Percentiles rank a stretch among this genome's conserved stretches.
Conservation (phyloP, 2,113 vertebrate species). For the Sialia sialis region DNA sequence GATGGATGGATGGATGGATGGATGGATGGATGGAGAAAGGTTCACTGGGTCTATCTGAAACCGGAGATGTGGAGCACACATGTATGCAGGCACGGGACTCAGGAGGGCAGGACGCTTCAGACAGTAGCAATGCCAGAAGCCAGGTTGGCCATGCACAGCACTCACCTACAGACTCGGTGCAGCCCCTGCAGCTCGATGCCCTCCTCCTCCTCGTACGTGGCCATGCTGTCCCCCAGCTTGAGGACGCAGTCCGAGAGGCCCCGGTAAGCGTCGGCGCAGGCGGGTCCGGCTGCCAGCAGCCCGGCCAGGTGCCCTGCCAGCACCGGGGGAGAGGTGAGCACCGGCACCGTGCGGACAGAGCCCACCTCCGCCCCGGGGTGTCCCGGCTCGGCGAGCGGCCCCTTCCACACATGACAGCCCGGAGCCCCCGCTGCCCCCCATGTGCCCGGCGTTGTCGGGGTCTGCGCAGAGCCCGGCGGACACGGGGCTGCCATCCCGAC, state of each 20-base stretch:
- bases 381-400: not conserved
- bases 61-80: fast-evolving
- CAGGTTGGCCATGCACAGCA: fast-evolving
- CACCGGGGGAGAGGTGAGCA: not conserved
- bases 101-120: not conserved
- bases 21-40: fast-evolving
- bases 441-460: not conserved
- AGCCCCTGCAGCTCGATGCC: constrained; percentile 66
- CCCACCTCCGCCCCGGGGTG: not conserved
- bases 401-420: not conserved
- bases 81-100: not conserved
- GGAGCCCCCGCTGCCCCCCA: fast-evolving
- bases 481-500: not conserved
- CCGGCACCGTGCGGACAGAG: not conserved
- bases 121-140: not conserved
- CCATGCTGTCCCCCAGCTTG: constrained; percentile 74
- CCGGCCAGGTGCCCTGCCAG: constrained; percentile 42
- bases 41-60: not conserved
- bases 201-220: constrained; percentile 62
- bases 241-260: constrained; percentile 76
- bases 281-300: constrained; percentile 42
- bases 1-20: fast-evolving
- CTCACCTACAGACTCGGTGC: constrained; percentile 68
- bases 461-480: not conserved
- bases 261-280: constrained; percentile 67